Base-by-base conservation (phyloP, 1,140 invertebrate species). In the Lasioglossum baleicum region DNA sequence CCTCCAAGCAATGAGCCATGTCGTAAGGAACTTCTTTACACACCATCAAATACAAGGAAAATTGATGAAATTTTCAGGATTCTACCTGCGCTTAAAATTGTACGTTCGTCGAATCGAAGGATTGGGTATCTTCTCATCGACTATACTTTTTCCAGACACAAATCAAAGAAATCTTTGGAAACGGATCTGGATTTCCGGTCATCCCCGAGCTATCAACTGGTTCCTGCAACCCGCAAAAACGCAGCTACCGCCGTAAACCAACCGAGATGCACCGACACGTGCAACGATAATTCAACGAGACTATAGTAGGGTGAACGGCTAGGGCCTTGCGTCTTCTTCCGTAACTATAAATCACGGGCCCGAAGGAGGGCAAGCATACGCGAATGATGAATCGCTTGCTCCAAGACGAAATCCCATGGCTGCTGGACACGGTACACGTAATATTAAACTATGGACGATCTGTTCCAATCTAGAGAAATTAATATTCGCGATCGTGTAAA, bases 181-280 rank as follows among this genome's bases (percentile, higher is more conserved):
- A 40, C 35, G 35, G 31, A 35, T 42, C n/a, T 15, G 51, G 22
- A 17, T 17, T 51, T 60, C 15, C 48, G 48, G 56, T 51, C 40
- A 69, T 31, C 75, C 20, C 26, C 20, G 26, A 69, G 42, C 35
- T 69, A 61, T 69, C 66, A 61, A 44, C 44, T 61, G 26, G 26
- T 7, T 2, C 56, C n/a, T 65, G 42, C 51, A 0, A 22, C 48
- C 15, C 40, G 42, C 7, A 40, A 22, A n/a, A 76, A 31, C 66
- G 44, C n/a, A 69, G 68, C 65, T 56, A 76, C 44, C 66, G 26
- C 22, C 53, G 51, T 26, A 22, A 58, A 69, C 56, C 31, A 61
- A 51, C 42, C 42, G 42, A 61, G 75, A 76, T 76, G 75, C 75
- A 76, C 56, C 75, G 75, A 76, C 75, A 76, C 66, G 75, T 69